Evolutionary conservation across 1,140 invertebrate species (phyloP).

Genomic region (Dendrolimus kikuchii): DNA sequence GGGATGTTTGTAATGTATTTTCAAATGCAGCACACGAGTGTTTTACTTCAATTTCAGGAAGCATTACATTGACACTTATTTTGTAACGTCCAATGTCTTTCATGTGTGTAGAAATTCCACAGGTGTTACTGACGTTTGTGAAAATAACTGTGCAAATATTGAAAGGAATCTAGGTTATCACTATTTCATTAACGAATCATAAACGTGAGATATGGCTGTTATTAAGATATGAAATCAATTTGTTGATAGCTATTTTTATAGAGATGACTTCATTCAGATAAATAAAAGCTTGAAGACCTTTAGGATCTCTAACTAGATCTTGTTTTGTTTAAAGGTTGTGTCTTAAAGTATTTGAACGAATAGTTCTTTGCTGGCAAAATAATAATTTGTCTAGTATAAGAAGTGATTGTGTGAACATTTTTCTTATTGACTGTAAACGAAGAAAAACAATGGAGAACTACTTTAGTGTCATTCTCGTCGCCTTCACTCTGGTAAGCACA

Average conservation of each 20-base stretch:
- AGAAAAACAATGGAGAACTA: slow-evolving; percentile 31
- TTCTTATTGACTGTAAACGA: slow-evolving; percentile 5
- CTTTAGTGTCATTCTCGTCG: slow-evolving; percentile 10
- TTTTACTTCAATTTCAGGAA: no score
- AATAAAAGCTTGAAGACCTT: neutral
- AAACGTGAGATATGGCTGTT: slow-evolving; percentile 20
- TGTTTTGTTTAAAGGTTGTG: slow-evolving; percentile 18
- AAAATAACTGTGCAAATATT: slow-evolving; percentile 8
- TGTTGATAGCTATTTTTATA: slow-evolving; percentile 6
- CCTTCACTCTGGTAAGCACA: slow-evolving; percentile 38
- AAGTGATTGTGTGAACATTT: slow-evolving; percentile 22
- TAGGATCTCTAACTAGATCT: slow-evolving; percentile 10
- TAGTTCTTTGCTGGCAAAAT: slow-evolving; percentile 48
- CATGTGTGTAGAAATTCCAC: slow-evolving; percentile 7
- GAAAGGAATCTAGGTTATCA: slow-evolving; percentile 28
- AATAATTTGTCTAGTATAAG: slow-evolving; percentile 43
- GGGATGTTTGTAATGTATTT: no score
- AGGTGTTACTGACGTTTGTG: slow-evolving; percentile 10
- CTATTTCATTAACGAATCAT: slow-evolving; percentile 16
- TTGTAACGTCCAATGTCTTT: no score
- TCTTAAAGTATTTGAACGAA: slow-evolving; percentile 16
- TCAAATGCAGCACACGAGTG: no score
- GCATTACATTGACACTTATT: no score
- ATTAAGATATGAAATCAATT: slow-evolving; percentile 16
- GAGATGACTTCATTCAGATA: slow-evolving; percentile 22